Percentiles rank a stretch among this genome's conserved stretches.
Conservation (phyloP, 2,797 vertebrate species). For the Taeniopygia guttata region DNA sequence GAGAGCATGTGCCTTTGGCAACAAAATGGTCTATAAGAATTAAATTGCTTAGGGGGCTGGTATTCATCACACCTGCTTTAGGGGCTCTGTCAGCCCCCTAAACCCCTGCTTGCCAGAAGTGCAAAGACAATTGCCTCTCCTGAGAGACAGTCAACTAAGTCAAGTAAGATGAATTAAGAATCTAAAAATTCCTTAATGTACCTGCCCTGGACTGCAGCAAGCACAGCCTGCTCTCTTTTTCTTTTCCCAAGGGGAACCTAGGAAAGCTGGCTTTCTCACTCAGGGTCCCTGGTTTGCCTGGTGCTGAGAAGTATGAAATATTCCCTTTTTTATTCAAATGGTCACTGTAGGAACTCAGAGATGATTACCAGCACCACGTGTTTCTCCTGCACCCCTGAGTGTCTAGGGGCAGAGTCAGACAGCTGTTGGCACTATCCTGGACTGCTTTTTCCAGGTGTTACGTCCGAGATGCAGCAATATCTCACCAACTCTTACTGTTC, state of each 20-base stretch:
- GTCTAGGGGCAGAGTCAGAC: accelerated
- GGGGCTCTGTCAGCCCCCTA: neutral
- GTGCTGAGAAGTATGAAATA: neutral
- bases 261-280: neutral
- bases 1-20: neutral
- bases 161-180: neutral
- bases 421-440: neutral
- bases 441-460: neutral
- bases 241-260: neutral
- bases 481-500: neutral
- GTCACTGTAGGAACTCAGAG: neutral
- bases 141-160: neutral
- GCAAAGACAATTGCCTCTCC: neutral
- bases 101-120: neutral
- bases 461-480: neutral
- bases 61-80: conserved; percentile 24
- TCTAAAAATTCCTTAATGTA: neutral
- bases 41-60: neutral
- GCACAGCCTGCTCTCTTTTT: neutral
- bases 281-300: neutral
- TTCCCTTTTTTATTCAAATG: neutral
- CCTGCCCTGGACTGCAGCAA: neutral
- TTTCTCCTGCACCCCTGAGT: neutral
- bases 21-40: neutral
- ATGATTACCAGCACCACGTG: neutral